A percentile compares a stretch with the other conserved stretches of the same genome.
phyloP scores from a whole-genome alignment of 1,140 invertebrate species.

The Papilio helenus region DNA sequence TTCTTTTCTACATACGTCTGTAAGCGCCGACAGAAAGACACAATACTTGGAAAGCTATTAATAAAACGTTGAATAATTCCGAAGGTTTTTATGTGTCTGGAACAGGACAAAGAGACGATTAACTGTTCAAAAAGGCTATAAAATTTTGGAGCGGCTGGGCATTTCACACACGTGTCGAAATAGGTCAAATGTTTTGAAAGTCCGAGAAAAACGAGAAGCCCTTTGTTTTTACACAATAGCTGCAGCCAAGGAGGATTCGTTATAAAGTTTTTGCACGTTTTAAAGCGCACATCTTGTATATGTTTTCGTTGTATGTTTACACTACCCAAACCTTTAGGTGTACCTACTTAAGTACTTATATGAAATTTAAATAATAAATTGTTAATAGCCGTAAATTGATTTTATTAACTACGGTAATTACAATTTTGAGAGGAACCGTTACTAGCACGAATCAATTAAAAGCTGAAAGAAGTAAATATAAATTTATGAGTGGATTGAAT shows the following conservation, averaged over 20 bases:
- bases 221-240: constrained; percentile 27
- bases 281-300: neutral
- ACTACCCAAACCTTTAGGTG: neutral
- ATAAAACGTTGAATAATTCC: constrained; percentile 57
- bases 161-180: constrained; percentile 59
- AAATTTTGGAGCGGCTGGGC: constrained; percentile 43
- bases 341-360: neutral
- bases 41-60: constrained; percentile 58
- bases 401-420: neutral
- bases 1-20: constrained; percentile 33
- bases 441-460: constrained; percentile 12
- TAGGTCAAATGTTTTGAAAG: constrained; percentile 51
- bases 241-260: neutral
- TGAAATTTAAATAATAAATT: neutral
- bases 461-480: constrained; percentile 1
- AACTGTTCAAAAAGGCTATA: constrained; percentile 56
- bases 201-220: constrained; percentile 26
- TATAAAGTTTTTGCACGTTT: neutral
- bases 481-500: constrained; percentile 30
- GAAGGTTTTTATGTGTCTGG: constrained; percentile 70
- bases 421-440: constrained; percentile 18
- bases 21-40: constrained; percentile 48
- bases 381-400: neutral
- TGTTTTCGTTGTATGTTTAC: neutral
- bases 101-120: constrained; percentile 65